phyloP scores from a whole-genome alignment of 2,888 invertebrate genomes.

The Drosophila greeni region DNA sequence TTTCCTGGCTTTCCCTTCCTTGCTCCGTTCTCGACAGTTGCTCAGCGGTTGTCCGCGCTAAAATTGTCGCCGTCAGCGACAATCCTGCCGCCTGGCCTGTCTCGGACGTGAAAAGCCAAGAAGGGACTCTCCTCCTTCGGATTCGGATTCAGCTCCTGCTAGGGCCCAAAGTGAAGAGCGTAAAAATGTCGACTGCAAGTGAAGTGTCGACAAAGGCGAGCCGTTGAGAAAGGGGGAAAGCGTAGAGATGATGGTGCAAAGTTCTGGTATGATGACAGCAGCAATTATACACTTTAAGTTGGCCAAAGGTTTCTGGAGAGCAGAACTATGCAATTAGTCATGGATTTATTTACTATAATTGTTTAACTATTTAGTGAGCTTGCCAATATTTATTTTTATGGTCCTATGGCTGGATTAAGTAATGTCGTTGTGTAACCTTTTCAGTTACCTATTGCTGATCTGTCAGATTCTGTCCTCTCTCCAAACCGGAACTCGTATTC shows the following conservation, averaged over 20 bases:
- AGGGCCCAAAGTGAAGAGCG: conserved; percentile 24
- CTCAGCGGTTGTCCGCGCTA: conserved; percentile 67
- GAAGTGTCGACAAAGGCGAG: conserved; percentile 57
- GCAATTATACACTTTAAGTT: conserved; percentile 29
- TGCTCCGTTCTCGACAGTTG: conserved; percentile 18
- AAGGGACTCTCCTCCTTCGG: conserved; percentile 20
- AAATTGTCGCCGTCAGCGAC: conserved; percentile 68
- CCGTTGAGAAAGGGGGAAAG: conserved; percentile 28
- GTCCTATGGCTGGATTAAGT: not conserved
- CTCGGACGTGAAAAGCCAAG: conserved; percentile 43
- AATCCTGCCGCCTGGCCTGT: conserved; percentile 14
- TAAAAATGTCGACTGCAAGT: conserved; percentile 45
- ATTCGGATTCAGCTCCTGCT: not conserved
- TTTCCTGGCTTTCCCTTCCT: not conserved
- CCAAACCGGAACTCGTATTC: not conserved
- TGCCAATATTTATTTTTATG: not conserved
- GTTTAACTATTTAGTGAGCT: not conserved
- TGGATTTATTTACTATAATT: not conserved
- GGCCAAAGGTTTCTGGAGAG: no score
- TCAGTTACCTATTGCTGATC: not conserved
- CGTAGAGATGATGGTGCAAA: not conserved
- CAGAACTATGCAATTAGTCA: not conserved
- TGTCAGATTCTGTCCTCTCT: not conserved
- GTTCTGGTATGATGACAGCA: conserved; percentile 8
- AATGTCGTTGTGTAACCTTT: no score